Conservation (phyloP, 2,113 vertebrate genomes). For the Mirza zaza region DNA sequence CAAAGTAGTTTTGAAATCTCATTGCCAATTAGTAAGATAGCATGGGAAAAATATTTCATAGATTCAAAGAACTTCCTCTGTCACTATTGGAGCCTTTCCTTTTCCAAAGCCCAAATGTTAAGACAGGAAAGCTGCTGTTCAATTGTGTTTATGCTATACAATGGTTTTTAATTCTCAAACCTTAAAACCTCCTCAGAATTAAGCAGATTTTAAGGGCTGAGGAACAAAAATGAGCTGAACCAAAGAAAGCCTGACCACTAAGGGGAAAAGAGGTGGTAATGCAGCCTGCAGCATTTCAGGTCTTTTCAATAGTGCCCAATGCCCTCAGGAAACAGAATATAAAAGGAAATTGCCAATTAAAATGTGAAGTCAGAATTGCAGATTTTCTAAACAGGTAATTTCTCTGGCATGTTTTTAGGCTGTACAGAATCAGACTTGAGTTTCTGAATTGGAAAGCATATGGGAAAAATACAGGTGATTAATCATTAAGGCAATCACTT, state of each 20-base stretch:
- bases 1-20: background rate
- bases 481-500: conserved; percentile 60
- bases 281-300: background rate
- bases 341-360: conserved; percentile 15
- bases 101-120: conserved; percentile 17
- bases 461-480: conserved; percentile 34
- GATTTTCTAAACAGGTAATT: conserved; percentile 29
- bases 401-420: background rate
- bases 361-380: background rate
- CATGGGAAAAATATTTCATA: background rate
- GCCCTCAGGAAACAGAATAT: background rate
- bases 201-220: conserved; percentile 5
- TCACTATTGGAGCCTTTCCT: background rate
- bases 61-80: background rate
- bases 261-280: background rate
- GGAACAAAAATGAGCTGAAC: background rate
- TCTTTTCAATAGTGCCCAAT: conserved; percentile 10
- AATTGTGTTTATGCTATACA: background rate
- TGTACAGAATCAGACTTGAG: background rate
- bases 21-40: background rate
- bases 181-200: background rate
- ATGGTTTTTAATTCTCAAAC: background rate
- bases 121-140: background rate
- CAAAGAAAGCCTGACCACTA: background rate
- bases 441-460: background rate